Evolutionary conservation across 2,888 invertebrate genomes (phyloP).

Genomic region (Limnephilus lunatus): DNA sequence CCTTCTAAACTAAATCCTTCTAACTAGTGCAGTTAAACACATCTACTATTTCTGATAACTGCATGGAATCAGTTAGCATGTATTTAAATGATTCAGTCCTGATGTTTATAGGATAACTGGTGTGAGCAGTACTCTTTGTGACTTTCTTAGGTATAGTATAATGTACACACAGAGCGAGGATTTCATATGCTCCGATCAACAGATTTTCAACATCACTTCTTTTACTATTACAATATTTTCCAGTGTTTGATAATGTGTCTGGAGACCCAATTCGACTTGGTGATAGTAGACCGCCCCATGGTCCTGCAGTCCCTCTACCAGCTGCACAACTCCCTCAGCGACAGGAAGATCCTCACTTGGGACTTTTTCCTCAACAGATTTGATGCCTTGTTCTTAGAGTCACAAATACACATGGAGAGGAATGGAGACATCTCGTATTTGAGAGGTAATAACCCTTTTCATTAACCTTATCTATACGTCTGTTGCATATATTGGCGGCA

Average conservation of each 20-base stretch:
- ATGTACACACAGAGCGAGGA: no score
- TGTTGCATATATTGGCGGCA: no score
- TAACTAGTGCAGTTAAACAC: no score
- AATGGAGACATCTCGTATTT: slow-evolving; percentile 89
- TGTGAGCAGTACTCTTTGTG: no score
- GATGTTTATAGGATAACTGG: no score
- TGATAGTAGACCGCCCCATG: slow-evolving; percentile 97
- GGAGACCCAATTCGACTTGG: slow-evolving; percentile 98
- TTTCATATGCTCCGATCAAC: no score
- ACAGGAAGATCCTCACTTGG: slow-evolving; percentile 94
- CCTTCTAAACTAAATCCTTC: no score
- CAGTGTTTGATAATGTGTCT: slow-evolving; percentile 93
- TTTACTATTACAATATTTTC: slow-evolving; percentile 64
- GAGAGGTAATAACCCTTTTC: slow-evolving; percentile 79
- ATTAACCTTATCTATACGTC: background rate
- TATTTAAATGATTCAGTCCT: no score
- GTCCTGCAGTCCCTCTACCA: slow-evolving; percentile 97
- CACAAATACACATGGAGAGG: slow-evolving; percentile 93
- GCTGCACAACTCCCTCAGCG: slow-evolving; percentile 93
- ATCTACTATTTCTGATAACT: no score
- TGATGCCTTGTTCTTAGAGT: slow-evolving; percentile 96
- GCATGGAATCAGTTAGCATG: no score
- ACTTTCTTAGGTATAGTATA: no score
- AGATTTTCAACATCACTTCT: no score
- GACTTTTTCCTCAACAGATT: slow-evolving; percentile 98